Evolutionary conservation across 2,113 vertebrate genomes (phyloP).

Genomic region (Myotis brandtii): DNA sequence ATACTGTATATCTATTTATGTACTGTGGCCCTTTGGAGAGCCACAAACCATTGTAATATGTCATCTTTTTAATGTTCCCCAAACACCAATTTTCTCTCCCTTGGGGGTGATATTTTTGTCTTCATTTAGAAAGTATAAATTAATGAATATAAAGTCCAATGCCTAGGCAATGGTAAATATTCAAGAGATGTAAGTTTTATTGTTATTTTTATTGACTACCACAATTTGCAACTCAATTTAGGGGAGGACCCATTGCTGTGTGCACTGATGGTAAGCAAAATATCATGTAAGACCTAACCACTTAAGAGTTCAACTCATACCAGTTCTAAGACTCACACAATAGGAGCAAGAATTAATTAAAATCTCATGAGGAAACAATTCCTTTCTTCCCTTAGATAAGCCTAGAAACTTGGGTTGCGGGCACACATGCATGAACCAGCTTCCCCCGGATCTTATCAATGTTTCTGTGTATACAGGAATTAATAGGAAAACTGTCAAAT

Average conservation of each 20-base stretch:
- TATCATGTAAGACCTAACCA: background rate
- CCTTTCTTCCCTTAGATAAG: background rate
- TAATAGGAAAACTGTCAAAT: background rate
- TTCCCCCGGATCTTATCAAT: background rate
- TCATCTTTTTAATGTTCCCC: background rate
- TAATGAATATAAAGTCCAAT: background rate
- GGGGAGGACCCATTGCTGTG: background rate
- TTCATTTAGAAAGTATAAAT: background rate
- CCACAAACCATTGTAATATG: background rate
- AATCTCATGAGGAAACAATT: background rate
- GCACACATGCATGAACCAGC: fast-evolving
- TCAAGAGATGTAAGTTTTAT: background rate
- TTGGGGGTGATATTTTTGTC: no score
- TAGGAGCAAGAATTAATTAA: background rate
- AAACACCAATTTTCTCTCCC: background rate
- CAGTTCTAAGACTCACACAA: background rate
- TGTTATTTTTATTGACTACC: background rate
- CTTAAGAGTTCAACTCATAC: no score
- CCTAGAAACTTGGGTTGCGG: background rate
- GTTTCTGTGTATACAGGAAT: background rate
- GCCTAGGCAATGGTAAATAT: background rate
- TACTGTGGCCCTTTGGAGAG: background rate
- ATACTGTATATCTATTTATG: fast-evolving
- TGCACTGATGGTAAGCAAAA: background rate
- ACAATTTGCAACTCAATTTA: background rate